These are phyloP conservation scores for Drosophila ustulata DNA, from an alignment of 2,888 invertebrate species.

Conservation along the genomic window DNA sequence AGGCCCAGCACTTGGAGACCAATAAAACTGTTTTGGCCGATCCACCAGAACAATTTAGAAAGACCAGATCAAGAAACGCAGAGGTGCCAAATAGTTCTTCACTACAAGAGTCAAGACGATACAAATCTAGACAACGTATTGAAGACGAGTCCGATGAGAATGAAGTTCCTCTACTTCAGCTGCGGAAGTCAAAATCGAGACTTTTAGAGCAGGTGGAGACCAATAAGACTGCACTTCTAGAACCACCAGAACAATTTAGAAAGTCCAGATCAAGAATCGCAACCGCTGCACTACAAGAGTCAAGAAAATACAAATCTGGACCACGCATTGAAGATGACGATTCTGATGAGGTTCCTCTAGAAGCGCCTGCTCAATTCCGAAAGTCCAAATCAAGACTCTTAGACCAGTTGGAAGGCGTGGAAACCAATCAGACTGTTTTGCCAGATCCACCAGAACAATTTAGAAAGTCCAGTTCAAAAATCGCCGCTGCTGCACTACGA, in stretches of 20 bases:
- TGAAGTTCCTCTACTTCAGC: background rate
- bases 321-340: no score
- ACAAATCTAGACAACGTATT: no score
- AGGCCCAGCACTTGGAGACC: background rate
- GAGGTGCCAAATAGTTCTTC: no score
- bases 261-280: background rate
- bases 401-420: background rate
- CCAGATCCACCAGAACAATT: slow-evolving; percentile 5
- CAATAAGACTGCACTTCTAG: background rate
- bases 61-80: background rate
- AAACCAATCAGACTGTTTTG: background rate
- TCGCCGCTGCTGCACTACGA: background rate
- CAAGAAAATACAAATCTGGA: background rate
- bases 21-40: slow-evolving; percentile 1
- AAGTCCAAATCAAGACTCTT: background rate
- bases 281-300: background rate
- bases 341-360: background rate
- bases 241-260: background rate
- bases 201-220: background rate
- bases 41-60: background rate
- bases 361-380: background rate
- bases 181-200: background rate
- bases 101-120: background rate
- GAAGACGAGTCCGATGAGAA: background rate
- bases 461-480: background rate